Base-by-base conservation (phyloP, 2,113 vertebrate species). In the Eurystomus gularis region DNA sequence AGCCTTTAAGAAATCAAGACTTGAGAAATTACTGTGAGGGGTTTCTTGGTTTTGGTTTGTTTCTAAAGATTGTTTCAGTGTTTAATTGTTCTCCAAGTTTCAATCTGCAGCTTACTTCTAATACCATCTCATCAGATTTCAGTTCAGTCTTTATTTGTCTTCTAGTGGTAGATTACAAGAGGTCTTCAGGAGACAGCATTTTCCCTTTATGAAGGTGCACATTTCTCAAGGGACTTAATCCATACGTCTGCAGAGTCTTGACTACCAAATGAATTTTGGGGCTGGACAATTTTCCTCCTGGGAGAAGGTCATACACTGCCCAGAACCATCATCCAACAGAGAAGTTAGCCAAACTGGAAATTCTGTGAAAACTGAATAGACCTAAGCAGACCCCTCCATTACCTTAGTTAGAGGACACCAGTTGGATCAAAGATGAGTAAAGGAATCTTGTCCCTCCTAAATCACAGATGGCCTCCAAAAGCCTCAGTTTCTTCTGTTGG, bases 281-380 rank as follows among this genome's bases (percentile, higher is more conserved):
- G 33, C 35, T 29, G 49, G 49, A 57, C 16, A 77, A 5, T 18
- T 48, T 17, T 80, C 11, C 26, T 33, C 31, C 62, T 17, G 9
- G 26, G 37, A 19, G 13, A 72, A 83, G 14, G 31, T n/a, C 10
- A 31, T 13, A 10, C 28, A 4, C 39, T 33, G 23, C 62, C 35
- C 62, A 80, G 66, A 82, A 35, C 44, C 37, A 29, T 4, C 0
- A 0, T 15, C 29, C 21, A 31, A 8, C 11, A 18, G 49, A 40
- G 40, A 62, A 28, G 13, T 15, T 68, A 77, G 31, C 23, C 62
- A 68, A 52, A 52, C 48, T 76, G n/a, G 52, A 92, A 64, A 39
- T 51, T 33, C 48, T 86, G 10, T 37, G 20, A 57, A 33, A 89
- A 28, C 44, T 17, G 11, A 57, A 60, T 0, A 39, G 33, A 86